Base-by-base conservation (phyloP, 2,797 vertebrate species). In the Danio albolineatus region DNA sequence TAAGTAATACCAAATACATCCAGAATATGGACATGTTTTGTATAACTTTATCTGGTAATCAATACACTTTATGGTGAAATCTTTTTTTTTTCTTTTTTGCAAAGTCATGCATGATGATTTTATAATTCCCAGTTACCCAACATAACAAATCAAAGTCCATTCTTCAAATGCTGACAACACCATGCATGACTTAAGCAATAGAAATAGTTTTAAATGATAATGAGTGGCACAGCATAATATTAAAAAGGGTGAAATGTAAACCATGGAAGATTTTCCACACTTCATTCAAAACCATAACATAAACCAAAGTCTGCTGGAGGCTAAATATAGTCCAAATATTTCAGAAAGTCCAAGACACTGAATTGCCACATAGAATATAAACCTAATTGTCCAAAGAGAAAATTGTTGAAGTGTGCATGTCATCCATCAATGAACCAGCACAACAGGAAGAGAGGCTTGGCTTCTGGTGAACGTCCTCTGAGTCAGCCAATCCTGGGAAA, bases 121-220 rank as follows among this genome's bases (percentile, higher is more conserved):
- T 46, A 64, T 79, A 56, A 72, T 73, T 41, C 13, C 49, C 1
- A 10, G 10, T 73, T 64, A 10, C 41, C 16, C 59, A 73, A 73
- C 59, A 64, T 19, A 44, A 77, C 16, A 77, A 79, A 64, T 46
- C 59, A 79, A 79, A 79, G 77, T 79, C 73, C 59, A 73, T 62
- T 56, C 44, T 61, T 13, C 46, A 69, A 19, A 44, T 49, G 44
- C 17, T 71, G 76, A 62, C 76, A 39, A 59, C n/a, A 7, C 46
- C 66, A 78, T 2, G 14, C 0, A 41, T 21, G 36, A 78, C 53
- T 7, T 10, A 69, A 5, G 64, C 21, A 59, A 69, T 19, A 5
- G 14, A 10, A 61, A 12, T 48, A 46, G 12, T 49, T 57, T 56
- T 14, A 19, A 77, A 36, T 0, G 2, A 48, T 57, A 77, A 67